These are phyloP conservation scores for Miltochrista miniata DNA, from an alignment of 2,888 invertebrate genomes.

Conservation along the genomic window DNA sequence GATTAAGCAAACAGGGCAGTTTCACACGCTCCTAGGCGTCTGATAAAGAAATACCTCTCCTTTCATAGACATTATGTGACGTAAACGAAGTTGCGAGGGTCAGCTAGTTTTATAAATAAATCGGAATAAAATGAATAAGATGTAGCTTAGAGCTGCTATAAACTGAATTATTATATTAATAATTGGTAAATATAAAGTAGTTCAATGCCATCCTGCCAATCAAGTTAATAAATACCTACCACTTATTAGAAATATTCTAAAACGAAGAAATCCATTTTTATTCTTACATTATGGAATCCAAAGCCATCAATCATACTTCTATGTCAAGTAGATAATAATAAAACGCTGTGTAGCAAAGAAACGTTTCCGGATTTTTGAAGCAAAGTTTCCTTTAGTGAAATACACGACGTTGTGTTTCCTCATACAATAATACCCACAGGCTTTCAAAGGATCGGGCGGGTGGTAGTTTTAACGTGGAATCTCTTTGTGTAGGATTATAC, in stretches of 20 bases:
- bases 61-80: too few relatives aligned
- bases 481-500: neutral
- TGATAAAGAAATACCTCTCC: too few relatives aligned
- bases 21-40: too few relatives aligned
- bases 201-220: too few relatives aligned
- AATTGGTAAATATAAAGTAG: too few relatives aligned
- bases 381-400: slow-evolving; percentile 61
- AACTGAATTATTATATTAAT: too few relatives aligned
- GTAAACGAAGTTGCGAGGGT: too few relatives aligned
- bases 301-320: slow-evolving; percentile 3
- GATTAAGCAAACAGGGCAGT: too few relatives aligned
- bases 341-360: slow-evolving; percentile 40
- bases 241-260: neutral
- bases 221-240: neutral
- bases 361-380: slow-evolving; percentile 50
- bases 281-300: neutral
- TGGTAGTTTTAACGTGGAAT: slow-evolving; percentile 19
- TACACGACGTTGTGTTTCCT: slow-evolving; percentile 52
- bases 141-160: too few relatives aligned
- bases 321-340: slow-evolving; percentile 24
- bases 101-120: too few relatives aligned
- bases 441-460: slow-evolving; percentile 21
- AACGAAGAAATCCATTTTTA: neutral
- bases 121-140: too few relatives aligned
- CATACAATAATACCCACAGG: slow-evolving; percentile 33